Evolutionary conservation across 2,797 vertebrate genomes (phyloP), one percentile per base, ranked within the genome.

Genomic region (Tadarida brasiliensis): DNA sequence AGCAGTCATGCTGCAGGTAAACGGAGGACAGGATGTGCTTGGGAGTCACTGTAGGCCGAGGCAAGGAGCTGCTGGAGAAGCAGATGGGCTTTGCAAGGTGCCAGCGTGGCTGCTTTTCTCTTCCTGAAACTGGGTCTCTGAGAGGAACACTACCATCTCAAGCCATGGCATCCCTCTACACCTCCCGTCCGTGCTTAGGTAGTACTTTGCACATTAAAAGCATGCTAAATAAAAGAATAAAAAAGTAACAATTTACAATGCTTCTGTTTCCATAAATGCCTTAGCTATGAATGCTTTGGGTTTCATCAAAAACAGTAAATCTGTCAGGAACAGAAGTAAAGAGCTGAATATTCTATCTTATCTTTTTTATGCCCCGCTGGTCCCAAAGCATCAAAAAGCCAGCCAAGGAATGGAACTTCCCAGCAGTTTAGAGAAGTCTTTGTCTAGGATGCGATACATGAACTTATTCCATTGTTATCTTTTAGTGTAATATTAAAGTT

Each of bases 361-460:
- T 59, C n/a, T 71, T 8, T 70, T 67, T 86, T 54, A 44, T 7
- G 39, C 22, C 22, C n/a, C n/a, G 86, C 19, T 89, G 24, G 54
- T 74, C 30, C n/a, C 30, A 96, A 74, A 94, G 49, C n/a, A 88
- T 83, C 17, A 90, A 49, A 93, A 93, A 90, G 24, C 33, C 24
- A 81, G 15, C 9, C 51, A 92, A 93, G n/a, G n/a, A 84, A 82
- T 54, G 28, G 65, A 47, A 85, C 11, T 90, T 92, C 24, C n/a
- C 7, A 70, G 26, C 5, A 94, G 61, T 81, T 87, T 73, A 89
- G 70, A 87, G 56, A 80, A 19, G 5, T 54, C 87, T 77, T 28
- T 70, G 73, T 22, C 20, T 71, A 49, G 26, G 16, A 26, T 54
- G 74, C 59, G 26, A 39, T 54, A 35, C 30, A 5, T 35, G 47